These are phyloP conservation scores for Ondatra zibethicus DNA, from an alignment of 2,113 vertebrate genomes.

Conservation along the genomic window DNA sequence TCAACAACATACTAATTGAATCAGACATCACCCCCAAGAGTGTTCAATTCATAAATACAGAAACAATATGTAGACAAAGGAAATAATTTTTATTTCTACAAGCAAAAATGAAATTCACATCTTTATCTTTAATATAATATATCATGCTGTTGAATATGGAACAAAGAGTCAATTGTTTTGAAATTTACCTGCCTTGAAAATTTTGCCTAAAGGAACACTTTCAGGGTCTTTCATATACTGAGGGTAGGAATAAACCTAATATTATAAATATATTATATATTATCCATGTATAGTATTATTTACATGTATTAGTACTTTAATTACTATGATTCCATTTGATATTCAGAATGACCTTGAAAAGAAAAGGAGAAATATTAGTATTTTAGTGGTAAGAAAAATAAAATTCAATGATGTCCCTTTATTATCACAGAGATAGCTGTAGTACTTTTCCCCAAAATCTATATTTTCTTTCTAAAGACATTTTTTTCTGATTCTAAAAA, in stretches of 20 bases:
- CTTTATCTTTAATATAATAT: background rate
- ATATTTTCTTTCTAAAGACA: background rate
- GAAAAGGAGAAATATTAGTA: background rate
- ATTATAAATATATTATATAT: background rate
- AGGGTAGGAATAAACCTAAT: background rate
- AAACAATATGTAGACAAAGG: background rate
- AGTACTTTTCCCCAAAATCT: background rate
- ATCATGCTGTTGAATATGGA: background rate
- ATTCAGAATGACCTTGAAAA: background rate
- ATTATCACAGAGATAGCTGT: background rate
- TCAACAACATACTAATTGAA: background rate
- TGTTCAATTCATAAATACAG: background rate
- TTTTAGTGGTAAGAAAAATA: background rate
- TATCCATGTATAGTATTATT: background rate
- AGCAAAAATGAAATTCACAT: background rate
- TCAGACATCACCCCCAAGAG: background rate
- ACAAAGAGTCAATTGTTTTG: background rate
- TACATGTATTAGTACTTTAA: background rate
- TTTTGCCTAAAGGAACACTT: background rate
- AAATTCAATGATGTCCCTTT: background rate
- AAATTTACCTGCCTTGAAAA: background rate
- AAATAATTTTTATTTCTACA: background rate
- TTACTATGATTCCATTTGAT: background rate
- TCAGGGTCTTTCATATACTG: background rate
- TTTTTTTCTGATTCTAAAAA: background rate